Conservation (phyloP, 2,797 vertebrate species). For the Xenentodon cancila region DNA sequence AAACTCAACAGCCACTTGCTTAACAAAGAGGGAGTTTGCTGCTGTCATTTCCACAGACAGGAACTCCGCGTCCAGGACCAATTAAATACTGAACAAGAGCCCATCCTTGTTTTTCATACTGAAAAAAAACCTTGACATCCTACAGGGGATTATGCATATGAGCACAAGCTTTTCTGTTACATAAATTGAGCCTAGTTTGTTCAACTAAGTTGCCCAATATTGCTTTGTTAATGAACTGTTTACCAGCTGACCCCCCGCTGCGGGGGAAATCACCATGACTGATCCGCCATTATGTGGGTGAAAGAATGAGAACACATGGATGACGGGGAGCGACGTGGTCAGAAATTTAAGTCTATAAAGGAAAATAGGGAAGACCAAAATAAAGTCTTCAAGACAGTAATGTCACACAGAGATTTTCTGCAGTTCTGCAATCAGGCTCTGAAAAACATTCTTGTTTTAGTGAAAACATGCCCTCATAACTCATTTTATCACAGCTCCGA, state of each 20-base stretch:
- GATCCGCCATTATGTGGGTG: constrained; percentile 26
- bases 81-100: too few species aligned
- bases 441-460: not conserved
- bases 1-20: too few species aligned
- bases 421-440: not conserved
- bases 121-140: too few species aligned
- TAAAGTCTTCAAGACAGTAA: too few species aligned
- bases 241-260: constrained; percentile 56
- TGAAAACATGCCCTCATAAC: not conserved
- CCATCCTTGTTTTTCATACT: too few species aligned
- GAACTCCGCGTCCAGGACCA: too few species aligned
- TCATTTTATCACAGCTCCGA: constrained; percentile 1
- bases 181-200: constrained; percentile 42
- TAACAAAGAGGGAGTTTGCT: too few species aligned
- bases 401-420: not conserved
- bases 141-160: too few species aligned
- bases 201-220: constrained; percentile 46
- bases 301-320: constrained; percentile 17
- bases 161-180: not conserved
- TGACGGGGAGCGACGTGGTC: too few species aligned
- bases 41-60: too few species aligned
- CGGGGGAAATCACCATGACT: constrained; percentile 27
- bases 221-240: constrained; percentile 57
- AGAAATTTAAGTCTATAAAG: not conserved
- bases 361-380: too few species aligned